Percentiles rank a stretch among this genome's conserved stretches.
These are phyloP conservation scores for Balaeniceps rex DNA, from an alignment of 2,113 vertebrate genomes.

Conservation along the genomic window DNA sequence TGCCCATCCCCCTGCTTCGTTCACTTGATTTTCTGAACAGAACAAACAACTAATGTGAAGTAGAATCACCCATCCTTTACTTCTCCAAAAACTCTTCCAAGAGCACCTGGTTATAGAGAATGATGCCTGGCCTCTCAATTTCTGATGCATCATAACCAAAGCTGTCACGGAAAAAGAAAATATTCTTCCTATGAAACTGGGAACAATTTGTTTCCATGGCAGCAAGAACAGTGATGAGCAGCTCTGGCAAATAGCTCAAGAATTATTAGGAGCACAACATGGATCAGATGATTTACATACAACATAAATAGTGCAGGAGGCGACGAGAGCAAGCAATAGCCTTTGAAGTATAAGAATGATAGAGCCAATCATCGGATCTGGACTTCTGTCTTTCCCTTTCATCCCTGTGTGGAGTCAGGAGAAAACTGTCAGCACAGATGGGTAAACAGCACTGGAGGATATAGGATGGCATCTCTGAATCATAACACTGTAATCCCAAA, in stretches of 20 bases:
- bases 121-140: neutral
- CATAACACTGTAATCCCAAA: neutral
- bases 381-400: neutral
- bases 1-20: neutral
- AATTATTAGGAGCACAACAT: neutral
- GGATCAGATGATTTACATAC: slow-evolving; percentile 23
- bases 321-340: neutral
- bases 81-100: neutral
- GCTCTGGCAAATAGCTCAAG: neutral
- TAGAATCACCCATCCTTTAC: neutral
- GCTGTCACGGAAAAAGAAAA: neutral
- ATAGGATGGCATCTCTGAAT: neutral
- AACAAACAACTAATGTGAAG: slow-evolving; percentile 21
- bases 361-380: neutral
- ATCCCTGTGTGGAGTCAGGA: neutral
- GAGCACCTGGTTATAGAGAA: neutral
- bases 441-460: neutral
- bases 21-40: neutral
- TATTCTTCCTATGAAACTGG: neutral
- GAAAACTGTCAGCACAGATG: neutral
- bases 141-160: slow-evolving; percentile 14
- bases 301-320: slow-evolving; percentile 23
- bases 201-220: slow-evolving; percentile 57
- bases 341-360: slow-evolving; percentile 34
- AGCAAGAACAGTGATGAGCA: slow-evolving; percentile 34